A percentile compares a stretch with the other conserved stretches of the same genome.
phyloP scores from a whole-genome alignment of 2,113 vertebrate species.

The Numenius arquata region DNA sequence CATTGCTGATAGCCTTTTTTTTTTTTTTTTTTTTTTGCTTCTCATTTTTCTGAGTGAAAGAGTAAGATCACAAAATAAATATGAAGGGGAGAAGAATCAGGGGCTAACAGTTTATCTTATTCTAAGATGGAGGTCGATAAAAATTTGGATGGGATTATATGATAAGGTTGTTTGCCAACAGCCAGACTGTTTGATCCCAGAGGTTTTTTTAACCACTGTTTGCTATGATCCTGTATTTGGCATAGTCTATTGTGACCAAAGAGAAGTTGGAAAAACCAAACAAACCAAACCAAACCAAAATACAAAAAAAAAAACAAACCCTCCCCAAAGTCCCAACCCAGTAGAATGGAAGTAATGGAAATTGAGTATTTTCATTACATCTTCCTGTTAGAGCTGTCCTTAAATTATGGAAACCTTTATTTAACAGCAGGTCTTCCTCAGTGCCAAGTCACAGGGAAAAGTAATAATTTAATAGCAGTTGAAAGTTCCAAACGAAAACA shows the following conservation, averaged over 20 bases:
- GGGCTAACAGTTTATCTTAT: fast-evolving
- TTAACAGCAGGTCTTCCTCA: neutral
- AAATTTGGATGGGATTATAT: neutral
- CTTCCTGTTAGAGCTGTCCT: neutral
- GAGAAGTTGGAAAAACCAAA: neutral
- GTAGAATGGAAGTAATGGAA: neutral
- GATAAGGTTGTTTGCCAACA: neutral
- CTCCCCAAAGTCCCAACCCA: neutral
- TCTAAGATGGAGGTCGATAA: neutral
- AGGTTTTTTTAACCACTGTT: neutral
- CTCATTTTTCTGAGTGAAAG: neutral
- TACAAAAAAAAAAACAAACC: no score
- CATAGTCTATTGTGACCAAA: neutral
- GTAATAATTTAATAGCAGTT: neutral
- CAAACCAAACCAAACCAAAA: neutral
- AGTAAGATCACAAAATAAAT: neutral
- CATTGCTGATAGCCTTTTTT: neutral
- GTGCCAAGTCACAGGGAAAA: neutral
- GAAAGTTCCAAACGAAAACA: neutral
- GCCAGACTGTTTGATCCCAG: neutral
- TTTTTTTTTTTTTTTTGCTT: no score
- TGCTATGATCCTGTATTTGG: neutral
- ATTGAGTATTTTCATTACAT: neutral
- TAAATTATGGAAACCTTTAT: neutral
- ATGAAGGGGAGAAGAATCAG: neutral